phyloP scores from a whole-genome alignment of 2,797 vertebrate genomes.

The Protonibea diacanthus region DNA sequence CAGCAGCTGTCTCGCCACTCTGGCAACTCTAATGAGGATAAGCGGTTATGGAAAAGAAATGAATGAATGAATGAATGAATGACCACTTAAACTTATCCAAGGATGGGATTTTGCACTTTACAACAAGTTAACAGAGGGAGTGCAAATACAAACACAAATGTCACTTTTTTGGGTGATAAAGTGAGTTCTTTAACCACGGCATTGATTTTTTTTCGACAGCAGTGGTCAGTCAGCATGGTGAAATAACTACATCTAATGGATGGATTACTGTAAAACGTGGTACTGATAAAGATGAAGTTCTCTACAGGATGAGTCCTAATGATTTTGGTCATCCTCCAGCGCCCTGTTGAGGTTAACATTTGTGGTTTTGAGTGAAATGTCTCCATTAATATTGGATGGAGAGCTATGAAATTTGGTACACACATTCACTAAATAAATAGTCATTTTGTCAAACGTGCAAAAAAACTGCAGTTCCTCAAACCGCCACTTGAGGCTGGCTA shows the following conservation, averaged over 20 bases:
- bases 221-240: neutral
- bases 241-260: neutral
- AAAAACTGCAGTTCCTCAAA: too few relatives aligned
- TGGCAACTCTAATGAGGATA: too few relatives aligned
- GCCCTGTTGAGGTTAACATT: too few relatives aligned
- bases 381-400: too few relatives aligned
- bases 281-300: neutral
- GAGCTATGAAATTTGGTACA: too few relatives aligned
- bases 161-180: neutral
- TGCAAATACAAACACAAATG: conserved; percentile 4
- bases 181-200: neutral
- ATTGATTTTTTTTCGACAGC: neutral
- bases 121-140: neutral
- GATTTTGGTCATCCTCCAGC: neutral
- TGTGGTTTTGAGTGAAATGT: too few relatives aligned
- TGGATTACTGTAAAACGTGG: neutral
- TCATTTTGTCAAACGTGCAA: too few relatives aligned
- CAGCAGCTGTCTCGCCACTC: conserved; percentile 43
- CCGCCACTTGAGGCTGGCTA: too few relatives aligned
- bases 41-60: too few relatives aligned
- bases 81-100: conserved; percentile 40
- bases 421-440: too few relatives aligned
- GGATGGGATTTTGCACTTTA: conserved; percentile 16
- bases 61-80: too few relatives aligned
- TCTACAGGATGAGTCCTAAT: neutral